Percentiles rank a stretch among this genome's conserved stretches.
These are phyloP conservation scores for Megaceryle torquata DNA, from an alignment of 2,113 vertebrate species.

Conservation along the genomic window DNA sequence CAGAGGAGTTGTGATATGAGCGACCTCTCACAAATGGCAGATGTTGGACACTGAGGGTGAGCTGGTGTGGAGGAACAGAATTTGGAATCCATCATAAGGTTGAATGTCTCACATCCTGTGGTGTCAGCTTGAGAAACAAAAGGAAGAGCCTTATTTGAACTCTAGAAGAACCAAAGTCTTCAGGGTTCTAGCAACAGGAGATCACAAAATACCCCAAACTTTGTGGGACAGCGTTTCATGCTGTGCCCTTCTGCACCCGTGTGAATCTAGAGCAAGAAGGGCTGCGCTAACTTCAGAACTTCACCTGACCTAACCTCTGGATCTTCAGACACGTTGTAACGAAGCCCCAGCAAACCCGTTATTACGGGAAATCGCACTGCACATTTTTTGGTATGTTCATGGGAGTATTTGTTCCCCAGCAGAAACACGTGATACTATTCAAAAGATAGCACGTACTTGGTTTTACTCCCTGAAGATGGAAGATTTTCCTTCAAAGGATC, in stretches of 20 bases:
- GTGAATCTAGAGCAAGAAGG: background rate
- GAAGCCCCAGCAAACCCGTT: accelerated
- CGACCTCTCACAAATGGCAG: background rate
- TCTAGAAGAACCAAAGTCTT: background rate
- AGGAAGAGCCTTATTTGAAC: background rate
- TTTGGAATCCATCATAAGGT: background rate
- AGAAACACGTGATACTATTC: background rate
- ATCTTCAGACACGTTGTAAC: accelerated
- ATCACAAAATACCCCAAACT: background rate
- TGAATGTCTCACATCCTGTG: background rate
- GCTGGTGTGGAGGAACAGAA: background rate
- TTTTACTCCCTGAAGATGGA: conserved; percentile 5
- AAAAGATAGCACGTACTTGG: background rate
- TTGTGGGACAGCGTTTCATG: background rate
- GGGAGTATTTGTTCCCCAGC: background rate
- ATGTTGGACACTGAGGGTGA: background rate
- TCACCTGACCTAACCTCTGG: background rate
- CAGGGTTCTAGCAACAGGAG: background rate
- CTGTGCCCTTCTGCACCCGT: background rate
- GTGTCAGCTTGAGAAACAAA: background rate
- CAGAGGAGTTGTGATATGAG: background rate
- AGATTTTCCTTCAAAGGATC: background rate
- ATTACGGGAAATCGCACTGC: background rate
- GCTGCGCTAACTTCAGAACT: background rate
- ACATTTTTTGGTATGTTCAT: accelerated